Percentiles rank a stretch among this genome's conserved stretches.
Evolutionary conservation across 2,113 vertebrate species (phyloP).

Genomic region (Isichthys henryi): DNA sequence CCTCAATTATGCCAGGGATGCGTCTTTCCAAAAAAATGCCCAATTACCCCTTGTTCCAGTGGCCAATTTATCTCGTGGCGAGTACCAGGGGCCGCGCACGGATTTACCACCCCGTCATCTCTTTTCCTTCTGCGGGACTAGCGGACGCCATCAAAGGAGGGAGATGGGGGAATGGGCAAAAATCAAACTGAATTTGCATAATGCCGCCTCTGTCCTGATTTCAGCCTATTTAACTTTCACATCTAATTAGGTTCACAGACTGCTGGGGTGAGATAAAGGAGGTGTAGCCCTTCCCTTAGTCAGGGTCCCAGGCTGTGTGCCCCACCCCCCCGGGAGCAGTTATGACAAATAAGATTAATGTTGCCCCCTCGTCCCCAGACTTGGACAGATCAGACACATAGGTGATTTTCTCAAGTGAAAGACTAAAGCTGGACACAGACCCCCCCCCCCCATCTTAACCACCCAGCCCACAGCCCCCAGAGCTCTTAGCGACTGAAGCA

Average conservation of each 20-base stretch:
- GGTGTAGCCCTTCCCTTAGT: constrained; percentile 25
- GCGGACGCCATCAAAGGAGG: constrained; percentile 16
- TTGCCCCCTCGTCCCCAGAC: constrained; percentile 37
- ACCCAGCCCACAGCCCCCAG: background rate
- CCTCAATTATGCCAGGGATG: constrained; percentile 23
- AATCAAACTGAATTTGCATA: constrained; percentile 46
- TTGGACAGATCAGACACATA: constrained; percentile 41
- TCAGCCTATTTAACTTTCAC: constrained; percentile 47
- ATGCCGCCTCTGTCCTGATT: constrained; percentile 39
- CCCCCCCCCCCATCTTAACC: constrained; percentile 14
- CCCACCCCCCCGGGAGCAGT: constrained; percentile 36
- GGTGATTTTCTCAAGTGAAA: constrained; percentile 43
- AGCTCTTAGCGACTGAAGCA: background rate
- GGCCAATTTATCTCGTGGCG: constrained; percentile 10
- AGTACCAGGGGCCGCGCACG: background rate
- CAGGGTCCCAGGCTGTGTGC: constrained; percentile 22
- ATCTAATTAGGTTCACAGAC: constrained; percentile 48
- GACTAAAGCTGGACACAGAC: constrained; percentile 13
- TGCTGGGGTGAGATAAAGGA: constrained; percentile 39
- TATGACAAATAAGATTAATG: constrained; percentile 54
- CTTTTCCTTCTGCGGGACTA: constrained; percentile 12
- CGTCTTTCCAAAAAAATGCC: constrained; percentile 6
- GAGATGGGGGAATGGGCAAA: constrained; percentile 23
- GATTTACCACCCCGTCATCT: constrained; percentile 3
- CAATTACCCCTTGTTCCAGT: constrained; percentile 14